Evolutionary conservation across 2,888 invertebrate species (phyloP), one percentile per base, ranked within the genome.

Genomic region (Agrilus mali): DNA sequence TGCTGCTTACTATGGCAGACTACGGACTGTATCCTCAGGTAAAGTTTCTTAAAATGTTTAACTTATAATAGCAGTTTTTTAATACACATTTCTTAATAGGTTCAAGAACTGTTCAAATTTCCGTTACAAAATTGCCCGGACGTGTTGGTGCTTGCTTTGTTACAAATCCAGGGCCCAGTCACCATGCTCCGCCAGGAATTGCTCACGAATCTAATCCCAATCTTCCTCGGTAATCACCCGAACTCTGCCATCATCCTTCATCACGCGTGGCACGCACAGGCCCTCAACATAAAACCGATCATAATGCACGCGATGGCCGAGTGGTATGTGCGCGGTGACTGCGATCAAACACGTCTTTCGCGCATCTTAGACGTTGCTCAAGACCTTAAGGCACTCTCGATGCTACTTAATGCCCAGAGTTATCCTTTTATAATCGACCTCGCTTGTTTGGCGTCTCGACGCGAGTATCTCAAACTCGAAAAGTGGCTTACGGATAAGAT

Each of bases 401-500:
- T 88, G 60, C 72, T 98, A 42, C 70, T 98, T 36, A 95, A 94
- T 65, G 86, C 87, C 1, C 65, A 66, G 45, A 87, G 88, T 0
- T 89, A 90, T 64, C 79, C 86, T n/a, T 98, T 99, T 67, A 89
- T 95, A 34, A 95, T 99, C 53, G 98, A 98, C 67, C 70, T 98
- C 55, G 97, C 98, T 0, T 98, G 97, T 64, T 70, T 99, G 48
- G 98, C 98, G 0, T 96, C 97, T 0, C 73, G 97, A 41, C 75
- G 97, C 44, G 98, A 97, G 64, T 98, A 96, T 65, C 74, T 98
- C 10, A 98, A 98, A 62, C 70, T 98, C 15, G 98, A 99, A 65
- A 98, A 98, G 65, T 99, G 98, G 97, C 70, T 98, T 10, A 83
- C 88, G 1, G 98, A 99, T 63, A 97, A 98, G 70, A 89, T 97